Evolutionary conservation across 2,888 invertebrate genomes (phyloP), one percentile per base, ranked within the genome.

Genomic region (Thereva nobilitata): DNA sequence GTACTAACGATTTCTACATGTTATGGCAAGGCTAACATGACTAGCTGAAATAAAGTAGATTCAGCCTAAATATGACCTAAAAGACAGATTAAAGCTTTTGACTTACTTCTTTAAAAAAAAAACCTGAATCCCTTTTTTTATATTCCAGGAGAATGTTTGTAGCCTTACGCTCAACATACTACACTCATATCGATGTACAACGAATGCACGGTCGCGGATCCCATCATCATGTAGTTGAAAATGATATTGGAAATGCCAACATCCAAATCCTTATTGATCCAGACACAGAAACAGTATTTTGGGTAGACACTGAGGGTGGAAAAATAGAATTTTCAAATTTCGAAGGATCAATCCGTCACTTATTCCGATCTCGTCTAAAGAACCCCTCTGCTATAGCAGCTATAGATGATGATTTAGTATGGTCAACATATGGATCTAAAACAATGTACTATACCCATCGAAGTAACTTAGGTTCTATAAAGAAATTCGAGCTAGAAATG

Each of bases 231-330:
- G 75, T 79, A 1, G 76, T 80, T 49, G 81, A 80, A 70, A 75
- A 77, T 1, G 75, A 76, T 8, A 54, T 78, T 12, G 80, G 81
- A 5, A 75, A 73, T 76, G 74, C 85, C 42, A 74, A 74, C 7
- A 73, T 81, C 2, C 72, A 75, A 64, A 69, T 75, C 72, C 64
- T 71, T 0, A 76, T 90, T 75, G 86, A 89, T 70, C 78, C 79
- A 8, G 80, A 84, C 23, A 75, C 84, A 41, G 83, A 87, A 49
- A 81, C 84, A 35, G 77, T 93, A 0, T 90, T 86, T 75, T 85
- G 89, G 81, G 84, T 88, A 0, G 91, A 92, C 74, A 85, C 86
- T 49, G 85, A 85, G 7, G 84, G 83, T n/a, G 86, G 86, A 0
- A 79, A 82, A 54, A 90, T 92, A 44, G 87, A 89, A 67, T 85